Percentiles rank a stretch among this genome's conserved stretches.
Conservation (phyloP, 2,113 vertebrate species). For the Psophia crepitans region DNA sequence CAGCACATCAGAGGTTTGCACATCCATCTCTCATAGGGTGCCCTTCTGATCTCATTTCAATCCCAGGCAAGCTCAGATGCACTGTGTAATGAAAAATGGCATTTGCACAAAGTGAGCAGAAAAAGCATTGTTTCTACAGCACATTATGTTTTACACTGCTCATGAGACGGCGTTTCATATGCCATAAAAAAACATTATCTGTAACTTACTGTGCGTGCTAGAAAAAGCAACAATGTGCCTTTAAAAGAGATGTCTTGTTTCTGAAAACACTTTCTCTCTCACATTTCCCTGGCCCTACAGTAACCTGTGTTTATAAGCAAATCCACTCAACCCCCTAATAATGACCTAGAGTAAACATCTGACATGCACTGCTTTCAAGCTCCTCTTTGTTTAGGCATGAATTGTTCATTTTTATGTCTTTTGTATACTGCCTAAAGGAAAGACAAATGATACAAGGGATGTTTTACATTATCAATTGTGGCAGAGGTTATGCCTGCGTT, state of each 20-base stretch:
- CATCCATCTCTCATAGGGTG: not conserved
- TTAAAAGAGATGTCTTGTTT: conserved; percentile 45
- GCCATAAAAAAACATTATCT: conserved; percentile 40
- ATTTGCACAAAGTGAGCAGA: conserved; percentile 26
- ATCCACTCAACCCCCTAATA: conserved; percentile 48
- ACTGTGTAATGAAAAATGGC: conserved; percentile 33
- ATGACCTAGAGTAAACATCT: conserved; percentile 69
- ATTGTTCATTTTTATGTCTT: conserved; percentile 75
- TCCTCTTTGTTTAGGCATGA: conserved; percentile 71
- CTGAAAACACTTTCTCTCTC: not conserved
- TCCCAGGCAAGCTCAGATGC: not conserved
- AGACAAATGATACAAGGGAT: conserved; percentile 66
- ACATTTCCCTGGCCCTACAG: not conserved
- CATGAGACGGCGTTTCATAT: conserved; percentile 30
- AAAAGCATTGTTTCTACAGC: conserved; percentile 40
- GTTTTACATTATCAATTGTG: conserved; percentile 71
- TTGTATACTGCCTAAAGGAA: conserved; percentile 69
- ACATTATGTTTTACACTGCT: conserved; percentile 31
- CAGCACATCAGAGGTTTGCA: not conserved
- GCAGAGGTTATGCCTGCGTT: conserved; percentile 70
- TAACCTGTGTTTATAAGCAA: conserved; percentile 66
- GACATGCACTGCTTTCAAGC: conserved; percentile 59
- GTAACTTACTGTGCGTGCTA: conserved; percentile 8
- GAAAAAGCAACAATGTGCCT: conserved; percentile 41
- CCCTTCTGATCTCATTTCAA: not conserved